These are phyloP conservation scores for Oxyteleia sp. DNA, from an alignment of 2,888 invertebrate genomes.

Conservation along the genomic window DNA sequence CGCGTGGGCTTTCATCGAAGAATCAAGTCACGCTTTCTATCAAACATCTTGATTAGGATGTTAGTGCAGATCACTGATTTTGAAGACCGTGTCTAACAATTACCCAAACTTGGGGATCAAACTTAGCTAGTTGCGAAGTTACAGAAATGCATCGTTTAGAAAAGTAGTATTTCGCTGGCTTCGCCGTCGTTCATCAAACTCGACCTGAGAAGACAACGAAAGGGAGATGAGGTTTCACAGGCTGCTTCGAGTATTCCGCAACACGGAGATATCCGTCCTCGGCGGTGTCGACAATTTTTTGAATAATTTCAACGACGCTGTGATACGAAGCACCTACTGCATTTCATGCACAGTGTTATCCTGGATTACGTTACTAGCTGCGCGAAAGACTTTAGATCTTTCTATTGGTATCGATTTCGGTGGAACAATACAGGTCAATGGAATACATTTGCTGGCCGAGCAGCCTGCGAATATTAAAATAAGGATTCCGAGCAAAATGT, in stretches of 20 bases:
- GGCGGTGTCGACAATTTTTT: conserved; percentile 16
- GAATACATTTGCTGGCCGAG: conserved; percentile 31
- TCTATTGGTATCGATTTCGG: conserved; percentile 43
- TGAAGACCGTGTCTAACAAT: conserved; percentile 42
- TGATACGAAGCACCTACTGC: conserved; percentile 23
- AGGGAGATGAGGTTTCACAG: conserved; percentile 7
- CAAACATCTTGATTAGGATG: conserved; percentile 27
- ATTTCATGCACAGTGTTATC: conserved; percentile 30
- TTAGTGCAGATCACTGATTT: conserved; percentile 50
- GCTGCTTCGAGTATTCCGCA: conserved; percentile 1
- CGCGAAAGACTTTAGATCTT: conserved; percentile 34
- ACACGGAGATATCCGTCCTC: neutral
- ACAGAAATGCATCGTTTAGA: conserved; percentile 45
- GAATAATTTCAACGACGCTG: conserved; percentile 43
- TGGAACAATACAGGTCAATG: conserved; percentile 38
- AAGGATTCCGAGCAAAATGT: conserved; percentile 5
- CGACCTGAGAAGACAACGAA: conserved; percentile 20
- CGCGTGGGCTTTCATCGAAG: conserved; percentile 19
- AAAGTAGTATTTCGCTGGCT: conserved; percentile 37
- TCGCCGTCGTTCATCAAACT: conserved; percentile 60
- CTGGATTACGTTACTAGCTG: conserved; percentile 25
- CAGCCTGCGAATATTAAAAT: conserved; percentile 30
- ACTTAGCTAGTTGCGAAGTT: conserved; percentile 25
- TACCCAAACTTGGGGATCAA: conserved; percentile 49
- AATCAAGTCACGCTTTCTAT: conserved; percentile 32